Evolutionary conservation across 2,888 invertebrate genomes (phyloP), one percentile per base, ranked within the genome.

Genomic region (Agrochola lychnidis): DNA sequence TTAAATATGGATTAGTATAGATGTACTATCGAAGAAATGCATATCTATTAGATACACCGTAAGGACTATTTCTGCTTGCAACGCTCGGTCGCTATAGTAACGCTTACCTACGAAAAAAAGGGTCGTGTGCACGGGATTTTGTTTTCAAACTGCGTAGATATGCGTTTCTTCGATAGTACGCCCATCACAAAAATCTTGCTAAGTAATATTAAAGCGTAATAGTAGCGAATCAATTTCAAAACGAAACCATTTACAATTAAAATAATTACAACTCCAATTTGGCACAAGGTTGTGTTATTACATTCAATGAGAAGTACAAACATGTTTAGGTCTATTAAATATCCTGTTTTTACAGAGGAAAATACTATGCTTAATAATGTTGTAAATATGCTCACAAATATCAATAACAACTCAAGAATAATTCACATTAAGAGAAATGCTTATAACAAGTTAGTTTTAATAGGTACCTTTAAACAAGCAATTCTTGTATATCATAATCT

Each of bases 341-440:
- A 67, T 82, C 83, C 83, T 78, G 62, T 78, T 77, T 70, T 22
- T 74, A 48, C 2, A 59, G 7, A 66, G 83, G 77, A 70, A 70
- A 77, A 70, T 7, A 16, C 7, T 30, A 22, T n/a, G 40, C 14
- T 63, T 40, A 42, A 25, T 53, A 25, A 45, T 63, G 22, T 19
- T 30, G 0, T 30, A 22, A 19, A 45, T 64, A 42, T 45, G 16
- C 3, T 68, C 16, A 19, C 19, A 36, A 76, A 76, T 12, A 16
- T 16, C 16, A 56, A 53, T 22, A 56, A 40, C 22, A 61, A 70
- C 30, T 53, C 16, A 61, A 73, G 61, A 73, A 61, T 69, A 48
- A 6, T 25, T 45, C 10, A 40, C 1, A 78, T 45, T n/a, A 3
- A 78, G 57, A 51, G 10, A 61, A 78, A 53, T 42, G 19, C 36